These are phyloP conservation scores for Drosophila tani DNA, from an alignment of 1,140 invertebrate genomes.

Conservation along the genomic window DNA sequence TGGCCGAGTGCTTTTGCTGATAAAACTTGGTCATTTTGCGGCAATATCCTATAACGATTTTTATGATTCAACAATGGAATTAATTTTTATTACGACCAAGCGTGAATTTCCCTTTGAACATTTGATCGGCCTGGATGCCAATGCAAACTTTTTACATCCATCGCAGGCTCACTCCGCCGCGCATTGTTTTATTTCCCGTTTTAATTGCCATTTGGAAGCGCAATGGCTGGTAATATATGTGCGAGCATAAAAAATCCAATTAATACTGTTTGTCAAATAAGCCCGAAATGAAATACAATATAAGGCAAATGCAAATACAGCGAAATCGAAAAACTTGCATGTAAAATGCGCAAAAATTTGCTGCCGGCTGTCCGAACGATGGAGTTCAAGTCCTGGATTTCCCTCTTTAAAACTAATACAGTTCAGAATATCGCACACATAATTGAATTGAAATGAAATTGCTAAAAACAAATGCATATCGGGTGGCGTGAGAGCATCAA, in stretches of 20 bases:
- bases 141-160: slow-evolving; percentile 25
- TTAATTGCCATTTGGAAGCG: slow-evolving; percentile 59
- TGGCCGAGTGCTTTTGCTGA: slow-evolving; percentile 50
- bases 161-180: not conserved
- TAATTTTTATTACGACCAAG: slow-evolving; percentile 61
- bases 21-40: slow-evolving; percentile 59
- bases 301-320: slow-evolving; percentile 49
- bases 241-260: slow-evolving; percentile 60
- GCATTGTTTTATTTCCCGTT: slow-evolving; percentile 46
- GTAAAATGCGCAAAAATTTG: slow-evolving; percentile 23
- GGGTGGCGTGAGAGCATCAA: not conserved
- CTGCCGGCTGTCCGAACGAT: too few relatives aligned
- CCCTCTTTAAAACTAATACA: slow-evolving; percentile 30
- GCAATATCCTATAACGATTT: slow-evolving; percentile 57
- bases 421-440: slow-evolving; percentile 1
- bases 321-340: slow-evolving; percentile 42
- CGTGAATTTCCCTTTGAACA: slow-evolving; percentile 54
- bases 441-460: slow-evolving; percentile 32
- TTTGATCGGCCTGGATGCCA: slow-evolving; percentile 31
- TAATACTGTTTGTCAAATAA: slow-evolving; percentile 68
- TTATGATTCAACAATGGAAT: slow-evolving; percentile 54
- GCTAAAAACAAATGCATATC: not conserved
- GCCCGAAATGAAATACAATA: slow-evolving; percentile 53
- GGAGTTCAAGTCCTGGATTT: slow-evolving; percentile 1
- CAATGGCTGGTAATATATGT: slow-evolving; percentile 50